Evolutionary conservation across 2,797 vertebrate genomes (phyloP), one percentile per base, ranked within the genome.

Genomic region (Cottoperca gobio): DNA sequence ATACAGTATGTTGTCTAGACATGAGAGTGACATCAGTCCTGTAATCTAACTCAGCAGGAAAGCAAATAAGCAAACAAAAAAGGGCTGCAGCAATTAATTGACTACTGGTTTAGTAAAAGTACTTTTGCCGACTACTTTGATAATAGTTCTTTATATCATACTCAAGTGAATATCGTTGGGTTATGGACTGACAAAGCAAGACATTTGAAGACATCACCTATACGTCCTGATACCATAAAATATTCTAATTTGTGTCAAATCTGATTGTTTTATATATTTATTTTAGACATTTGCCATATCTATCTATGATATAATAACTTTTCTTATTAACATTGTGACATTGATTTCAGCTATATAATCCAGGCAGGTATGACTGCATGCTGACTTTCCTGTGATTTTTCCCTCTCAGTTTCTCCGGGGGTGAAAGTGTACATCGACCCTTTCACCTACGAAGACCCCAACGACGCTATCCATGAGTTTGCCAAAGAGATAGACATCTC

Each of bases 401-500:
- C 3, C 26, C 6, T 31, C 23, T 59, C 85, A 99, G 98, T 99
- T 86, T 96, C 97, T 64, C 97, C 98, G 0, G 97, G 98, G 31
- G 97, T 97, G 85, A 99, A 99, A 91, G 97, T 99, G 37, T 99
- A 99, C 89, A 99, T 99, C 11, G 98, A 99, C 86, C 98, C 98
- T 3, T 99, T 99, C 89, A 99, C 98, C 53, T 99, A 99, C 0
- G 98, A 99, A 79, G 98, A 99, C 86, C 98, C 98, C 31, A 99
- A 99, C 0, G 98, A 99, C 84, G 98, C 98, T 0, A 94, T 99
- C 55, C 96, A 98, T 39, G 98, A 99, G 89, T 99, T 99, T 1
- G 98, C 98, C 90, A 97, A 99, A 90, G 98, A 99, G 92, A 99
- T 99, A 0, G 98, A 99, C 87, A 98, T 99, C 88, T 99, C 98